Evolutionary conservation across 2,797 vertebrate genomes (phyloP), one percentile per base, ranked within the genome.

Genomic region (Channallabes apus): DNA sequence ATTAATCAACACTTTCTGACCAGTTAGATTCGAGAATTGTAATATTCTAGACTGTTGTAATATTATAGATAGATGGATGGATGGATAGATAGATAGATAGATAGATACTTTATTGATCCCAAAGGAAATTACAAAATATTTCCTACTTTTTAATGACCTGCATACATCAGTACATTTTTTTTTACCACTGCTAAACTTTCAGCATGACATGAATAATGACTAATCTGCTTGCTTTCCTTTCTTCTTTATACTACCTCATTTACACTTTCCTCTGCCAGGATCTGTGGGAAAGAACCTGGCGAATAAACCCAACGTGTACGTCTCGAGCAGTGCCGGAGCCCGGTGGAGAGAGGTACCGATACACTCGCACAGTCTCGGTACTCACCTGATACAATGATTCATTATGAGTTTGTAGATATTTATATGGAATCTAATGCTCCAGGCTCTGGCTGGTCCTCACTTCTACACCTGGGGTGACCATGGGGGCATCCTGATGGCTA

Each of bases 391-490:
- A 15, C 3, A 27, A 9, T 46, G 12, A 24, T 59, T 80, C 2
- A 51, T 51, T 51, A 29, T 29, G 51, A 79, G 27, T 17, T 32
- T 76, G 41, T 1, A 5, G 18, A 22, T 59, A 2, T 0, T 78
- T 14, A 61, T 35, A 61, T 20, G 27, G 29, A 73, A 2, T 29
- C 69, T 85, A 59, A 82, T 61, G 17, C 6, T 87, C 38, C 90
- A 99, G 98, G 96, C 97, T 0, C 95, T 99, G 80, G 95, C 97
- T 0, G 98, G 98, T 51, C 97, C 98, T 83, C 97, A 99, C 89
- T 99, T 98, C 90, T 99, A 98, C 87, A 97, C 97, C 0, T 99
- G 98, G 98, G 98, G 97, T 0, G 98, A 99, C 90, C 98, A 99
- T 0, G 98, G 98, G 0, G 98, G 98, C 3, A 96, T 99, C 89